These are phyloP conservation scores for Argyresthia goedartella DNA, from an alignment of 2,888 invertebrate species.

Conservation along the genomic window DNA sequence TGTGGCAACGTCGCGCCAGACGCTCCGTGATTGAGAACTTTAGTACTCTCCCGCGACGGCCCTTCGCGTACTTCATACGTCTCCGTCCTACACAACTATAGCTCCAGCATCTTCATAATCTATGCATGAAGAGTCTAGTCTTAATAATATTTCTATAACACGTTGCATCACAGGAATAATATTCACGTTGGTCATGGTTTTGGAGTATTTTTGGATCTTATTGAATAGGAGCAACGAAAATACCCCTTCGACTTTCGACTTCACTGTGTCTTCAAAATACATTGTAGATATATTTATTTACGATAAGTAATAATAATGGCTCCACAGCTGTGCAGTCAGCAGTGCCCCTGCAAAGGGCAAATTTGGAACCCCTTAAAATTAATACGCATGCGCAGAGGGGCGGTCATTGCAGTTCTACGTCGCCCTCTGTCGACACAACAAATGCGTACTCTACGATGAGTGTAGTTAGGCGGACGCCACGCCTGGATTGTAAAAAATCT, in stretches of 20 bases:
- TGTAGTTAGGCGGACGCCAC: too few relatives aligned
- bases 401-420: constrained; percentile 39
- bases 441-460: too few relatives aligned
- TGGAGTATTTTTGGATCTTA: too few relatives aligned
- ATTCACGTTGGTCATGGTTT: constrained; percentile 17
- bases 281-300: neutral
- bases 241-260: too few relatives aligned
- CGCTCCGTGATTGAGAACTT: constrained; percentile 65
- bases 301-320: constrained; percentile 19
- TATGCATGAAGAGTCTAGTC: neutral
- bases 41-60: constrained; percentile 56
- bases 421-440: constrained; percentile 36
- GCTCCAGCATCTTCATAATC: neutral
- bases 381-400: constrained; percentile 61
- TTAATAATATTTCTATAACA: constrained; percentile 14
- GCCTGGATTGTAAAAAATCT: neutral
- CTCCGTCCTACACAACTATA: neutral
- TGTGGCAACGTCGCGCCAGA: constrained; percentile 64
- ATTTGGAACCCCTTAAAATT: constrained; percentile 52
- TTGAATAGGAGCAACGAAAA: too few relatives aligned
- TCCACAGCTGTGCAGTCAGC: constrained; percentile 48
- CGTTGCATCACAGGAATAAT: constrained; percentile 14
- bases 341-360: constrained; percentile 39
- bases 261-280: too few relatives aligned
- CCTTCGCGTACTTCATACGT: constrained; percentile 22